A percentile compares a stretch with the other conserved stretches of the same genome.
Conservation (phyloP, 2,888 invertebrate species). For the Agonum fuliginosum region DNA sequence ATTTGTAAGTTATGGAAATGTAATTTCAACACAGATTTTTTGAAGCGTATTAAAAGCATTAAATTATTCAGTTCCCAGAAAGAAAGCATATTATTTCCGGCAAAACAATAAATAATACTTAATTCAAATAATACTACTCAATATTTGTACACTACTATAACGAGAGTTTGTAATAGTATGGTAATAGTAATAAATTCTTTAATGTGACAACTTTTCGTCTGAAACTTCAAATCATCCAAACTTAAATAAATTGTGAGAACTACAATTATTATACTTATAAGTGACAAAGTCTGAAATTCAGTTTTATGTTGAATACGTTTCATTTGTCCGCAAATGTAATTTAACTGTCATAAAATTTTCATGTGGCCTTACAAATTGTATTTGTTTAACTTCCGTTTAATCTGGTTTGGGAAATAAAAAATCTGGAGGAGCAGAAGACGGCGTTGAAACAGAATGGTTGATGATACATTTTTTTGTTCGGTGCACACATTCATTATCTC, state of each 20-base stretch:
- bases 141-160: too few relatives aligned
- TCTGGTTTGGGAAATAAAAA: slow-evolving; percentile 8
- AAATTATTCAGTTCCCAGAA: too few relatives aligned
- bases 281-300: not conserved
- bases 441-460: not conserved
- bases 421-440: not conserved
- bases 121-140: too few relatives aligned
- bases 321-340: slow-evolving; percentile 6
- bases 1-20: not conserved
- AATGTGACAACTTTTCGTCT: not conserved
- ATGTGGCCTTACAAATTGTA: not conserved
- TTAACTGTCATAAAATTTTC: slow-evolving; percentile 29
- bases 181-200: too few relatives aligned
- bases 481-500: slow-evolving; percentile 15
- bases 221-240: not conserved
- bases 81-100: too few relatives aligned
- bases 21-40: not conserved
- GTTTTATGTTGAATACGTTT: not conserved
- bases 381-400: slow-evolving; percentile 35
- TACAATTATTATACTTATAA: not conserved
- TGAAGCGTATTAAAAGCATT: too few relatives aligned
- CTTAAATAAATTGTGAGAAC: not conserved
- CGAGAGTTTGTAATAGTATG: too few relatives aligned
- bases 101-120: too few relatives aligned
- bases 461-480: slow-evolving; percentile 20